phyloP scores from a whole-genome alignment of 2,888 invertebrate species.

The Glaucopsyche alexis region DNA sequence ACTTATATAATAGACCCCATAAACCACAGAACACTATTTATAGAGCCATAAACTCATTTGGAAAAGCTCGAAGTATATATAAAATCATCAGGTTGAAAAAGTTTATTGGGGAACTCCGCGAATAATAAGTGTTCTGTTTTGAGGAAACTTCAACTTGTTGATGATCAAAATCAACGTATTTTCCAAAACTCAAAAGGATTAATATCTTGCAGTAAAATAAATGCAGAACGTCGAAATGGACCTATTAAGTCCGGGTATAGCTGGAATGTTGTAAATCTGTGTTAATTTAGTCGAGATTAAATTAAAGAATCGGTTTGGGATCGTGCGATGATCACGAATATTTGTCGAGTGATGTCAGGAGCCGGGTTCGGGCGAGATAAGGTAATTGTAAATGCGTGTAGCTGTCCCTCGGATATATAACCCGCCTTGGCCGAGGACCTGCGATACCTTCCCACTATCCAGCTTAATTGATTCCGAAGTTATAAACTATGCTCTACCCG shows the following conservation, averaged over 20 bases:
- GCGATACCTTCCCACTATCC: constrained; percentile 24
- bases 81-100: not conserved
- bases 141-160: not conserved
- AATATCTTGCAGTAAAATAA: not conserved
- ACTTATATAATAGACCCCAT: too few relatives aligned
- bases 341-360: constrained; percentile 71
- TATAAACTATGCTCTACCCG: constrained; percentile 3
- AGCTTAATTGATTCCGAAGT: constrained; percentile 28
- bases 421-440: constrained; percentile 38
- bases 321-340: constrained; percentile 57
- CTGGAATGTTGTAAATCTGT: constrained; percentile 30
- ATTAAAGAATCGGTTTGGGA: constrained; percentile 30
- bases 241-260: constrained; percentile 8
- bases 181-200: not conserved
- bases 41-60: too few relatives aligned
- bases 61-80: not conserved
- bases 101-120: not conserved
- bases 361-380: constrained; percentile 61
- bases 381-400: constrained; percentile 75
- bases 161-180: not conserved
- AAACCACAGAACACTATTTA: too few relatives aligned
- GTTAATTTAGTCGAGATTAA: constrained; percentile 30
- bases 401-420: constrained; percentile 68
- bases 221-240: not conserved
- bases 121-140: too few relatives aligned